Evolutionary conservation across 2,888 invertebrate genomes (phyloP).

Genomic region (Acanthosepion lycidas): DNA sequence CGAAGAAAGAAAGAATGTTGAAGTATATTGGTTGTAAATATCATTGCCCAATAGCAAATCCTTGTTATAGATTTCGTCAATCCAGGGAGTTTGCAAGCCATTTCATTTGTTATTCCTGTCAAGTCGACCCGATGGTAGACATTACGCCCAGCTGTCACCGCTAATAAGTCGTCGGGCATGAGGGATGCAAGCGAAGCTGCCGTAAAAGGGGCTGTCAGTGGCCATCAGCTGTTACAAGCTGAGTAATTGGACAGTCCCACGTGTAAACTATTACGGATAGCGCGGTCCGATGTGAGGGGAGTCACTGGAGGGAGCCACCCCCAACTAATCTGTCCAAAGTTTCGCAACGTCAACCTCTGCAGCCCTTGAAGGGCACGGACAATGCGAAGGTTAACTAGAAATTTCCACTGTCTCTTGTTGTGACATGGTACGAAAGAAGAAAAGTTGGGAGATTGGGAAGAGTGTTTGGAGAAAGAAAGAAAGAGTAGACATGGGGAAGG

Average conservation of each 20-base stretch:
- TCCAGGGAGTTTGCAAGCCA: too few relatives aligned
- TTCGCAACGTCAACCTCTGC: not conserved
- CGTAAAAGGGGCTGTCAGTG: not conserved
- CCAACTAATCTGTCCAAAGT: not conserved
- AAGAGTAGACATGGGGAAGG: too few relatives aligned
- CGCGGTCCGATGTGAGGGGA: not conserved
- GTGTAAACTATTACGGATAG: slow-evolving; percentile 8
- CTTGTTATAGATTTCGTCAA: too few relatives aligned
- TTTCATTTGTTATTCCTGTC: not conserved
- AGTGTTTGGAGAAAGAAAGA: too few relatives aligned
- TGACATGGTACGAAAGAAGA: not conserved
- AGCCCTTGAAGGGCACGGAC: not conserved
- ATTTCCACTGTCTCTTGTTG: not conserved
- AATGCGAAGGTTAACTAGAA: not conserved
- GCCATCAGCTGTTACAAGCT: not conserved
- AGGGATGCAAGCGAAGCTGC: not conserved
- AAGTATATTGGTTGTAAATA: too few relatives aligned
- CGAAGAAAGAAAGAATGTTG: too few relatives aligned
- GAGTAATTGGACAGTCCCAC: not conserved
- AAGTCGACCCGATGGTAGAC: not conserved
- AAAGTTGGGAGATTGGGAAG: not conserved
- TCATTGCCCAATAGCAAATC: too few relatives aligned
- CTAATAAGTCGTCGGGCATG: not conserved
- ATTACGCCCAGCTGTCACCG: slow-evolving; percentile 12
- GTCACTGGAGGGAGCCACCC: not conserved